Percentiles rank a stretch among this genome's conserved stretches.
These are phyloP conservation scores for Saccopteryx leptura DNA, from an alignment of 2,113 vertebrate genomes.

Conservation along the genomic window DNA sequence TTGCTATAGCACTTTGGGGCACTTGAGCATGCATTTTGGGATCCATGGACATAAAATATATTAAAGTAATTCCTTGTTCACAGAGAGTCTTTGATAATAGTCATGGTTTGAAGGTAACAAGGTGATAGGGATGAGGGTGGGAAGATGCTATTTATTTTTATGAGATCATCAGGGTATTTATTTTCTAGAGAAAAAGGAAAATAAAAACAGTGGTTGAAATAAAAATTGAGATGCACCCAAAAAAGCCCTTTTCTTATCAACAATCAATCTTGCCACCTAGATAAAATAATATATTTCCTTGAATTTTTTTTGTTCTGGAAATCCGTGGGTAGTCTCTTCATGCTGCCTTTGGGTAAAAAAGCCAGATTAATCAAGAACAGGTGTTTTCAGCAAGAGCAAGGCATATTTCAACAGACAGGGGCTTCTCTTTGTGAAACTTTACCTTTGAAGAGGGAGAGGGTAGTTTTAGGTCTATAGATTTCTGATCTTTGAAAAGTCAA, in stretches of 20 bases:
- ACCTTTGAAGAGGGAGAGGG: constrained; percentile 63
- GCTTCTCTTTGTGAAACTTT: constrained; percentile 73
- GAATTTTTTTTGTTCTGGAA: not conserved
- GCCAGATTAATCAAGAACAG: constrained; percentile 66
- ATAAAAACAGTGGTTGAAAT: not conserved
- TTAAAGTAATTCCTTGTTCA: not conserved
- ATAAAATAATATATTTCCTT: constrained; percentile 31
- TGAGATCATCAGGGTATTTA: not conserved
- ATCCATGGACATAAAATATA: not conserved
- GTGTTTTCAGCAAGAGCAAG: constrained; percentile 73
- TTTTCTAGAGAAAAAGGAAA: not conserved
- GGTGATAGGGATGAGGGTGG: rapidly evolving
- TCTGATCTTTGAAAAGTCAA: constrained; percentile 68
- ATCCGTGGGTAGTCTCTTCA: constrained; percentile 7
- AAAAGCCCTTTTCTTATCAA: constrained; percentile 39
- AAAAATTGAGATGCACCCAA: constrained; percentile 65
- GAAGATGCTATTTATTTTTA: not conserved
- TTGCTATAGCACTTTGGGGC: rapidly evolving
- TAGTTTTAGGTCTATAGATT: constrained; percentile 68
- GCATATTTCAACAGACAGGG: constrained; percentile 43
- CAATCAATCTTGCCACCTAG: not conserved
- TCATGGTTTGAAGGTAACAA: not conserved
- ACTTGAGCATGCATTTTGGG: not conserved
- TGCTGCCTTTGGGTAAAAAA: constrained; percentile 10
- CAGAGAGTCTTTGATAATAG: not conserved